phyloP scores from a whole-genome alignment of 2,888 invertebrate genomes.

The Eupsilia transversa region DNA sequence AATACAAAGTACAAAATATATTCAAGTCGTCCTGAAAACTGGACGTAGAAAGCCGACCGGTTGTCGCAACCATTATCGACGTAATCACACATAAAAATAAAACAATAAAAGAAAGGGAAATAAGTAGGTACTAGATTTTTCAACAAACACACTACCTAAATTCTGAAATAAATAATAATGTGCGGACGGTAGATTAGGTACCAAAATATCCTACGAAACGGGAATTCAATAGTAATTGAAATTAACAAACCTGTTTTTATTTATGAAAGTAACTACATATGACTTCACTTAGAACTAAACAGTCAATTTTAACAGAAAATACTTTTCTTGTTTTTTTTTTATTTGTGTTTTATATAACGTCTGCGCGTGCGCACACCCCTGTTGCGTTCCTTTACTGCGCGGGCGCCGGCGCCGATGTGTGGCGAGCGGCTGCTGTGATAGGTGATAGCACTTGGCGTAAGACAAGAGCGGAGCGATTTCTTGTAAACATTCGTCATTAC shows the following conservation, averaged over 20 bases:
- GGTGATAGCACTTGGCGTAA: constrained; percentile 54
- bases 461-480: constrained; percentile 28
- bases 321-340: constrained; percentile 36
- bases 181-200: neutral
- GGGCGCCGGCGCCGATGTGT: constrained; percentile 46
- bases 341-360: constrained; percentile 17
- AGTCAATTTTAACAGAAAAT: constrained; percentile 40
- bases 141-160: constrained; percentile 1
- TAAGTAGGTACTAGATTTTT: neutral
- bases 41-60: constrained; percentile 35
- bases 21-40: constrained; percentile 32
- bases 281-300: constrained; percentile 43
- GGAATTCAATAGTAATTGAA: constrained; percentile 22
- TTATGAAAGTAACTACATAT: constrained; percentile 8
- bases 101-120: constrained; percentile 23
- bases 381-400: constrained; percentile 59
- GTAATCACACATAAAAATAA: constrained; percentile 32
- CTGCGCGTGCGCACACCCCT: constrained; percentile 55
- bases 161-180: constrained; percentile 24
- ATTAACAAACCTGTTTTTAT: constrained; percentile 53
- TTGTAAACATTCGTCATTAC: neutral
- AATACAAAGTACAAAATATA: neutral
- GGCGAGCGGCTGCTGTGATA: constrained; percentile 47
- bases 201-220: neutral
- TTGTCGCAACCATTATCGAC: constrained; percentile 26